Evolutionary conservation across 2,888 invertebrate genomes (phyloP), one percentile per base, ranked within the genome.

Genomic region (Agrochola litura): DNA sequence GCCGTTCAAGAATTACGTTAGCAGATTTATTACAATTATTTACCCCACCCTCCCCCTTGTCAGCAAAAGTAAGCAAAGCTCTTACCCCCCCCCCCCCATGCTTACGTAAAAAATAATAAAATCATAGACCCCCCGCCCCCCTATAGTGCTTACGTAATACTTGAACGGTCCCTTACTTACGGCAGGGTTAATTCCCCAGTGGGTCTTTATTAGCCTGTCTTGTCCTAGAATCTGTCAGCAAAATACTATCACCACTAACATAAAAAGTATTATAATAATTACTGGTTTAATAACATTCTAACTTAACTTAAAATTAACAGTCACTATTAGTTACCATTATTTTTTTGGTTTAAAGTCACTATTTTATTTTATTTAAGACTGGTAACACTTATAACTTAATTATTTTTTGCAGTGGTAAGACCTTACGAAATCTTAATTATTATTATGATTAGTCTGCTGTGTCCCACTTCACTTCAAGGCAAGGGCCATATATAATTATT

Each of bases 331-430:
- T 88, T 88, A 87, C 89, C 89, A 83, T 84, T 82, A 22, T 68
- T 68, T 68, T 68, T 82, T 76, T 85, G 73, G 76, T 84, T 78
- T 79, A 76, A 84, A 89, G 84, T 90, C 88, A 90, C 80, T 89
- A 83, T 86, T 85, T 78, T 22, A 52, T 52, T 30, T 77, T 76
- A 61, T 86, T 90, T 91, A 92, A 90, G 90, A 91, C 90, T 91
- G 90, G 89, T 87, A 88, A 87, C 79, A 86, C 82, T 81, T 86
- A 77, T 83, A 46, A 73, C 85, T 84, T 83, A 81, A 77, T 77
- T 83, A 69, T 76, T 86, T 74, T 71, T 75, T 52, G 37, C 74
- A 82, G 70, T 79, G 77, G 76, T 61, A 77, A 81, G 73, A 84
- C 77, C 71, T 82, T 73, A 56, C 61, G 77, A 60, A 8, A 10